These are phyloP conservation scores for Hylyphantes graminicola DNA, from an alignment of 1,140 invertebrate genomes.

Conservation along the genomic window DNA sequence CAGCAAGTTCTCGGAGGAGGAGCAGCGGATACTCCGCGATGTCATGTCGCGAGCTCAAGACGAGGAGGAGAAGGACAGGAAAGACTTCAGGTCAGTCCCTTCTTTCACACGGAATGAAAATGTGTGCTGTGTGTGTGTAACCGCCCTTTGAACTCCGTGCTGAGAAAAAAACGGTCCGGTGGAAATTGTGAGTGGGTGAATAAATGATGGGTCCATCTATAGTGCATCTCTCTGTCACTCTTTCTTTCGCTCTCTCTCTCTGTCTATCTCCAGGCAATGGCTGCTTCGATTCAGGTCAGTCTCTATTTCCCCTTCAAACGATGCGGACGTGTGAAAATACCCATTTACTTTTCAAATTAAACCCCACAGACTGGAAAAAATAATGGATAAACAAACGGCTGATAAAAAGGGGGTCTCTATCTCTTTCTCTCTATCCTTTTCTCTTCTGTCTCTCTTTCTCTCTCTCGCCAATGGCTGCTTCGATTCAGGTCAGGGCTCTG, in stretches of 20 bases:
- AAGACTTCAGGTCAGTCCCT: conserved; percentile 87
- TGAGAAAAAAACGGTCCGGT: background rate
- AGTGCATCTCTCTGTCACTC: background rate
- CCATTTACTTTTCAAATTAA: no score
- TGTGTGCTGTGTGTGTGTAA: background rate
- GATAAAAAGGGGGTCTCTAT: background rate
- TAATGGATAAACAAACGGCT: background rate
- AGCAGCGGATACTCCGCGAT: conserved; percentile 95
- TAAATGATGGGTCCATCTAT: background rate
- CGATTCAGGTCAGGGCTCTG: background rate
- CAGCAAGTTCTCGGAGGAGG: conserved; percentile 96
- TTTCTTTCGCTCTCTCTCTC: conserved; percentile 1
- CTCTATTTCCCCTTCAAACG: no score
- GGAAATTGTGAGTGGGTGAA: background rate
- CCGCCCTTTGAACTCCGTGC: background rate
- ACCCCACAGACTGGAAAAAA: no score
- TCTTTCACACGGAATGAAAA: conserved; percentile 5
- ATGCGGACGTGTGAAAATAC: no score
- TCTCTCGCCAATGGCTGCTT: background rate
- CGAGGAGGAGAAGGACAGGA: conserved; percentile 95
- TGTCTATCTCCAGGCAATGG: background rate
- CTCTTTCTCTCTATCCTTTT: conserved; percentile 3
- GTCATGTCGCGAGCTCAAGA: conserved; percentile 96
- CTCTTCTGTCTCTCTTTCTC: background rate
- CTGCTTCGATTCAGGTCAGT: no score